A percentile compares a stretch with the other conserved stretches of the same genome.
These are phyloP conservation scores for Polypedilum pembai DNA, from an alignment of 1,140 invertebrate species.

Conservation along the genomic window DNA sequence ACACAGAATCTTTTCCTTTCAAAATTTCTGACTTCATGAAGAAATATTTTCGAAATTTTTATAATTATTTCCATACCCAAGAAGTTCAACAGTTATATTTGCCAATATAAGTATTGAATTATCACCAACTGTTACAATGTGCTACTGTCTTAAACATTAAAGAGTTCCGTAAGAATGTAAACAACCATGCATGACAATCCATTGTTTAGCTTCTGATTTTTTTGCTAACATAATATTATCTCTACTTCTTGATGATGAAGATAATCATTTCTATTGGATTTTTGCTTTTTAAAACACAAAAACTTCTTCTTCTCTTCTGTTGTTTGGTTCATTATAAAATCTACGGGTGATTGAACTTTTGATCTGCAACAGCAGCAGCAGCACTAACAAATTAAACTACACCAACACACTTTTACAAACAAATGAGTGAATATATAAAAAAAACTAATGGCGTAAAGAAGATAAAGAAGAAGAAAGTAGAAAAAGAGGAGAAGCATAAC, in stretches of 20 bases:
- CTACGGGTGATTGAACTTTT: slow-evolving; percentile 16
- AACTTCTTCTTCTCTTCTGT: neutral
- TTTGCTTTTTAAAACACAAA: neutral
- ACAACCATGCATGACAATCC: neutral
- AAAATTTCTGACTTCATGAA: too few species aligned
- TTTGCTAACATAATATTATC: neutral
- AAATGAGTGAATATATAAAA: too few species aligned
- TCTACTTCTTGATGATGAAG: neutral
- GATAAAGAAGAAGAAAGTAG: too few species aligned
- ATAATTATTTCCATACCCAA: too few species aligned
- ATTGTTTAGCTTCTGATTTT: neutral
- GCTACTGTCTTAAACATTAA: neutral
- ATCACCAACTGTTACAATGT: neutral
- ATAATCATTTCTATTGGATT: neutral
- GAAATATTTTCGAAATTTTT: too few species aligned
- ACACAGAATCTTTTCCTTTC: too few species aligned
- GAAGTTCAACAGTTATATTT: too few species aligned
- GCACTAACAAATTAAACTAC: neutral
- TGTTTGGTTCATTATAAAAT: neutral
- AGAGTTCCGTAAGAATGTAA: neutral
- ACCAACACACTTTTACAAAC: neutral
- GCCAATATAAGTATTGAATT: too few species aligned
- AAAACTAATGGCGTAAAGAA: too few species aligned
- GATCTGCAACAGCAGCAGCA: neutral
- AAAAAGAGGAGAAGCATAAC: too few species aligned